Base-by-base conservation (phyloP, 2,113 vertebrate species). In the Sakesphorus luctuosus region DNA sequence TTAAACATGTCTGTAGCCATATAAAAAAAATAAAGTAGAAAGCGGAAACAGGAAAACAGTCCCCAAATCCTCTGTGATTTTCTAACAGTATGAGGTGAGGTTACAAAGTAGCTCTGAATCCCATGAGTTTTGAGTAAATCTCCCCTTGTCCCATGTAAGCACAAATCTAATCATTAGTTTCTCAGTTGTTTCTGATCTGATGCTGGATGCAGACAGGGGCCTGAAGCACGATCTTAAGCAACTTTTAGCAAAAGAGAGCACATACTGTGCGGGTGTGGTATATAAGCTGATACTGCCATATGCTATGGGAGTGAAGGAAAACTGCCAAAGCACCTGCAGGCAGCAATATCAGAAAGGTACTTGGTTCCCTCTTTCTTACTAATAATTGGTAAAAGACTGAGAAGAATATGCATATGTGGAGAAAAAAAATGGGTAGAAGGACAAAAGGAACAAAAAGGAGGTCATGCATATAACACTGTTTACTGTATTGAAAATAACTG, bases 321-420 rank as follows among this genome's bases (percentile, higher is more conserved):
- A 24, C 23, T 63, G 83, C 80, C 76, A 78, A 35, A 87, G 76
- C 90, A 92, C 90, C 92, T 90, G 88, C 66, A 75, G 69, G 72
- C 67, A 86, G 73, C 31, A 90, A 11, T 35, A 21, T 62, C 53
- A 55, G 46, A 43, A 80, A 74, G 29, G 26, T 47, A 31, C 53
- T 24, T 63, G 14, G 5, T 81, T 94, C 61, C 31, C 29, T 67
- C n/a, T 77, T 80, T 38, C 29, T 67, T 76, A 20, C 31, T 29
- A 44, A 36, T 33, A 38, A 9, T 49, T 62, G 18, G 12, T 72
- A 56, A 81, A 76, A 46, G 71, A 61, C 38, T n/a, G 18, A 55
- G 36, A 78, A 62, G 20, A 53, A 6, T 58, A 43, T 23, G 43
- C 1, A 0, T 55, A 11, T 16, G 38, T 59, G 59, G 40, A 79